Evolutionary conservation across 2,888 invertebrate genomes (phyloP), one percentile per base, ranked within the genome.

Genomic region (Lingula anatina): DNA sequence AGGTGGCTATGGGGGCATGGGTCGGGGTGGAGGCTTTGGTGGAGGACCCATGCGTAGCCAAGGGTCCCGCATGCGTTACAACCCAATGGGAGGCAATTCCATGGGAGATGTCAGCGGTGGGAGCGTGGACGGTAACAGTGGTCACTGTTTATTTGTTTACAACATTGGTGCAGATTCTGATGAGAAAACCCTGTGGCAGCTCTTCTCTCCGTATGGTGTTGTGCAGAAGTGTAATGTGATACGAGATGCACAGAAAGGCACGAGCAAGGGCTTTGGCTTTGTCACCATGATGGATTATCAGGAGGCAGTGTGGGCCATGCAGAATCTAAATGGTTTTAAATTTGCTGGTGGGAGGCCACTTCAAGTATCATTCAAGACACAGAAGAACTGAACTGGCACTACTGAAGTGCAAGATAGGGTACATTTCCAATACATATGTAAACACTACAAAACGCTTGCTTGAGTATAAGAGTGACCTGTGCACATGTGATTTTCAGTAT

Each of bases 221-320:
- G 73, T 78, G n/a, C 65, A 67, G 54, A 76, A 77, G 53, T 75
- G 74, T 21, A 75, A 74, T 44, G 70, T 75, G 2, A 72, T 78
- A 46, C 60, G 72, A 50, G 76, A 75, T 49, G 61, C 61, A 44
- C 64, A 66, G 23, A 69, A 68, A 47, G 66, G 67, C 47, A 59
- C 65, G 46, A 68, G 73, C 48, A 77, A 77, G 57, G 76, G 76
- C 7, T 78, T 68, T 57, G 78, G 76, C 1, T 78, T 78, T 62
- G 76, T 78, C 12, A 76, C 76, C 20, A 77, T 78, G 77, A 60
- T 67, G 18, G 73, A 71, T 61, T 73, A 68, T 50, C 60, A 68
- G 21, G 76, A 77, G 47, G 78, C 77, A 15, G 56, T 66, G 43
- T 64, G 66, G 47, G 76, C 77, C 15, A 76, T 78, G 45, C 64